Conservation (phyloP, 1,140 invertebrate genomes). For the Tetraneura akinire region DNA sequence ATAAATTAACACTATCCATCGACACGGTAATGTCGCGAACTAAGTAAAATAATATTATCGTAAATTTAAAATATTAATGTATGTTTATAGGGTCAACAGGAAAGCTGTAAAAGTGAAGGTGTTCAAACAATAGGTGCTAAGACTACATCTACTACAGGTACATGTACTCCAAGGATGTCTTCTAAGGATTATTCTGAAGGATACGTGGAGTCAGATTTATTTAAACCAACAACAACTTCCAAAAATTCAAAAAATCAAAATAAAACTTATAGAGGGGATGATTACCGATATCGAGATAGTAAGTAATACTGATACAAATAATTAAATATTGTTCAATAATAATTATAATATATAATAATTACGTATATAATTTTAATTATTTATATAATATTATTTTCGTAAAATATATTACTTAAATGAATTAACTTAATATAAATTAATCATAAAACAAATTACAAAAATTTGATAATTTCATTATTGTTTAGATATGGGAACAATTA, state of each 20-base stretch:
- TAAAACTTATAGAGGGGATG: conserved; percentile 50
- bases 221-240: conserved; percentile 46
- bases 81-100: conserved; percentile 40
- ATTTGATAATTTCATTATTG: too few relatives aligned
- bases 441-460: too few relatives aligned
- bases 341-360: too few relatives aligned
- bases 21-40: too few relatives aligned
- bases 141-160: conserved; percentile 55
- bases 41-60: too few relatives aligned
- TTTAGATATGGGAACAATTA: conserved; percentile 71
- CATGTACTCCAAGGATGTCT: conserved; percentile 55
- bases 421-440: too few relatives aligned
- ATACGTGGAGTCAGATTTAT: conserved; percentile 51
- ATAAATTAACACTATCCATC: background rate
- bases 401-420: too few relatives aligned
- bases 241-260: conserved; percentile 51
- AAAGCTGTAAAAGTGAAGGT: conserved; percentile 71
- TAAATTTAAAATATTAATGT: background rate
- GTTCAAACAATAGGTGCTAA: conserved; percentile 72
- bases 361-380: too few relatives aligned
- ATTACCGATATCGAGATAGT: conserved; percentile 20
- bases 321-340: too few relatives aligned
- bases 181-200: conserved; percentile 42
- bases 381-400: too few relatives aligned
- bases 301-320: background rate